These are phyloP conservation scores for Xiphydria camelus DNA, from an alignment of 2,888 invertebrate genomes.

Conservation along the genomic window DNA sequence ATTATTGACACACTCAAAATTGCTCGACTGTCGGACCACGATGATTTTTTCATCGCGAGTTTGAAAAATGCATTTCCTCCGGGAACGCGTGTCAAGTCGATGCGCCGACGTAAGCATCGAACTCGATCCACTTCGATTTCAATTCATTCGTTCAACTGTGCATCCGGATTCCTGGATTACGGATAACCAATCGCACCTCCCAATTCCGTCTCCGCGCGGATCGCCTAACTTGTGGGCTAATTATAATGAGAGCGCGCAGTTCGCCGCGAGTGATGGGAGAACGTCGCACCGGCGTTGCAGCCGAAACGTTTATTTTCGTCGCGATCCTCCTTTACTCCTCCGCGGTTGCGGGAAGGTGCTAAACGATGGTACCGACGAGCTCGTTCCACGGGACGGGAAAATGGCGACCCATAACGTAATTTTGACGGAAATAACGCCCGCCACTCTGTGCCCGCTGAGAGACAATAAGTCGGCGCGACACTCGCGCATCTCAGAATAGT, in stretches of 20 bases:
- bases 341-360: constrained; percentile 31
- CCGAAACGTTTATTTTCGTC: constrained; percentile 33
- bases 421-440: constrained; percentile 55
- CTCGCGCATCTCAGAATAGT: constrained; percentile 49
- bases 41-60: too few relatives aligned
- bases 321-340: constrained; percentile 5
- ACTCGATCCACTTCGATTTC: too few relatives aligned
- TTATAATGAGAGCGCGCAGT: constrained; percentile 40
- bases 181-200: too few relatives aligned
- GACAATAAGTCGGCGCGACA: constrained; percentile 48
- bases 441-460: constrained; percentile 20
- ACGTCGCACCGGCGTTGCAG: constrained; percentile 8
- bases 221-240: constrained; percentile 33
- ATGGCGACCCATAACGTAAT: constrained; percentile 49
- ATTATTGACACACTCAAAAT: too few relatives aligned
- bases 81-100: too few relatives aligned
- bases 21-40: too few relatives aligned
- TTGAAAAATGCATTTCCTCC: too few relatives aligned
- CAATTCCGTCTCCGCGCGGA: background rate
- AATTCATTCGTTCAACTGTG: too few relatives aligned
- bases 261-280: constrained; percentile 11
- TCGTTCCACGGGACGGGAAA: constrained; percentile 28
- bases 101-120: too few relatives aligned
- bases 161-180: too few relatives aligned
- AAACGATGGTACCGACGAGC: constrained; percentile 28